Evolutionary conservation across 1,140 invertebrate species (phyloP), one percentile per base, ranked within the genome.

Genomic region (Mya arenaria): DNA sequence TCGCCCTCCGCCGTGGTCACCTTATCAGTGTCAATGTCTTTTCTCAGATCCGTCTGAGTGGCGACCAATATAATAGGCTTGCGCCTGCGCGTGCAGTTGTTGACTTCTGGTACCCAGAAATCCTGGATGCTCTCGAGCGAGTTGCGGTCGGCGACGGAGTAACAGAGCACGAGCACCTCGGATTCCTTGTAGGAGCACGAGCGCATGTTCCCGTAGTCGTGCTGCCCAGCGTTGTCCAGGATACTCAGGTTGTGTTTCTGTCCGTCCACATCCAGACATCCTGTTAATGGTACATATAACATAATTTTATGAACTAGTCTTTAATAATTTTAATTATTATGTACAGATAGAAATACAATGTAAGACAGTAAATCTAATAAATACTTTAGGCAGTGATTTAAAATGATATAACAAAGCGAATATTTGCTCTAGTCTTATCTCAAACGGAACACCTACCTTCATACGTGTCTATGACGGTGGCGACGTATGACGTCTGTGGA

Each of bases 101-200:
- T 94, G 10, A 95, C 92, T 87, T 94, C 94, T 19, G 93, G 93
- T 69, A 92, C 89, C 93, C 93, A 92, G 94, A 98, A 99, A 83
- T 97, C 98, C 89, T 97, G 95, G 66, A 99, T 98, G 93, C 99
- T 99, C 93, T 99, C 97, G 94, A 99, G 99, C 82, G 97, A 99
- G 10, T 98, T 97, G 72, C 98, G 98, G 84, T 98, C 99, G 44
- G 99, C 98, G 79, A 99, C 98, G 87, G 98, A 99, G 93, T 99
- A 99, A 94, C 98, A 99, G 52, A 99, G 98, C 81, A 99, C 96
- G 94, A 99, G 99, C 66, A 99, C 98, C 93, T 99, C 98, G 58
- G 68, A 73, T 39, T 82, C 79, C 25, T 82, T 74, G 68, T 82
- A 82, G 4, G 79, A 52, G n/a, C 56, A 73, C 0, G 69, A 63